Evolutionary conservation across 2,888 invertebrate species (phyloP), one percentile per base, ranked within the genome.

Genomic region (Parapristionchus giblindavisi): DNA sequence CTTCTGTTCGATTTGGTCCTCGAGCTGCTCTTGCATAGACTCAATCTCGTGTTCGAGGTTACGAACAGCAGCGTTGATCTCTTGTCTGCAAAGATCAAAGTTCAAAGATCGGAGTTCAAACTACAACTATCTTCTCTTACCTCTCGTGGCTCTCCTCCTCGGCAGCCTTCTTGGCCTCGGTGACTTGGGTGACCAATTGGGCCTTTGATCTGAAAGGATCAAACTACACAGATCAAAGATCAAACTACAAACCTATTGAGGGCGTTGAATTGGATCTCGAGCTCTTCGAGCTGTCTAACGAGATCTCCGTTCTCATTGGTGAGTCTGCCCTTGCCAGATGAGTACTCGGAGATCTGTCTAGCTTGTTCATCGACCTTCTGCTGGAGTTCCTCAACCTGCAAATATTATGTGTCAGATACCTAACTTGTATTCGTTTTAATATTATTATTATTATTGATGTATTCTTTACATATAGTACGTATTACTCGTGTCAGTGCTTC

Each of bases 1-100:
- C 92, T 97, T 97, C 90, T 94, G 95, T 91, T 98, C 97, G 76
- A 95, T 94, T 91, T 99, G 99, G 90, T 99, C 99, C 90, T 99
- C 99, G 85, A 97, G 93, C 91, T 97, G 96, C 91, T 99, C 99
- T 89, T 97, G 94, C 90, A 97, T 93, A 91, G 94, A 94, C 91
- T 99, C 99, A 91, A 98, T 91, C 91, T 99, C 99, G 92, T 97
- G 95, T 91, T 96, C 95, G 91, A 98, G 91, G 92, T 97, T 98
- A 91, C 98, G 91, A 87, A 87, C 86, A 38, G 78, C 78, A 34
- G 84, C 85, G 66, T 88, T 88, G 77, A 87, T 78, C 66, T 81
- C 80, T 61, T 81, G 81, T 54, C 81, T 71, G 70, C 3, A 70
- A 52, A 60, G 14, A 65, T 40, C 43, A 65, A 43, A 43, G 36